Evolutionary conservation across 2,888 invertebrate genomes (phyloP).

Genomic region (Mythimna albipuncta): DNA sequence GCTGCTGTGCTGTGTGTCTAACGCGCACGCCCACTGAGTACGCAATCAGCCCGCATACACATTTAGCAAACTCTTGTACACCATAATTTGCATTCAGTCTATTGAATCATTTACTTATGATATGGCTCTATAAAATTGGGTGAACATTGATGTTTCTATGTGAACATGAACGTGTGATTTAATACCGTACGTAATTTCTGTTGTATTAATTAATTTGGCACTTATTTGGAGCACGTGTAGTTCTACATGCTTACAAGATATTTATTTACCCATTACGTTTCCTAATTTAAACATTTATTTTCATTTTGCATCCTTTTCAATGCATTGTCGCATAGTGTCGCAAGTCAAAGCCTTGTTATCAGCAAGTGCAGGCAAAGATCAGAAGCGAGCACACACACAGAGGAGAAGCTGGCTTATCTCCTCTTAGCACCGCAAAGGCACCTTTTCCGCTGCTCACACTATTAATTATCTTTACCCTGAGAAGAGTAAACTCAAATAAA

Average conservation of each 20-base stretch:
- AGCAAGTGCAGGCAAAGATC: conserved; percentile 30
- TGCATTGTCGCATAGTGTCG: conserved; percentile 7
- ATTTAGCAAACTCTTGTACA: conserved; percentile 70
- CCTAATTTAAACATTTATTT: not conserved
- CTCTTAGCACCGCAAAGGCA: conserved; percentile 7
- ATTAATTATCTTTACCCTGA: conserved; percentile 45
- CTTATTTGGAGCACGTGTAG: not conserved
- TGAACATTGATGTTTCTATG: conserved; percentile 32
- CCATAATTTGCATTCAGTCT: conserved; percentile 55
- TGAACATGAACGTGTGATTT: conserved; percentile 13
- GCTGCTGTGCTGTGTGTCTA: conserved; percentile 50
- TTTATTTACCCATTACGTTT: conserved; percentile 9
- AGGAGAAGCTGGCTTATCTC: conserved; percentile 34
- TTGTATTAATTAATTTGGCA: conserved; percentile 13
- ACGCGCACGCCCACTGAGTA: conserved; percentile 66
- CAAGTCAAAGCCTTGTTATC: conserved; percentile 30
- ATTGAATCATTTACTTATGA: conserved; percentile 57
- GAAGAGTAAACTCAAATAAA: conserved; percentile 52
- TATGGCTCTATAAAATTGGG: conserved; percentile 29
- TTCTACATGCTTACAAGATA: not conserved
- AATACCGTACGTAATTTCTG: conserved; percentile 15
- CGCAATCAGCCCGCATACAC: conserved; percentile 65
- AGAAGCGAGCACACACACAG: conserved; percentile 24
- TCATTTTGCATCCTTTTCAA: not conserved
- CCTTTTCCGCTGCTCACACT: conserved; percentile 27